Evolutionary conservation across 2,888 invertebrate species (phyloP).

Genomic region (Tryphoninae sp.): DNA sequence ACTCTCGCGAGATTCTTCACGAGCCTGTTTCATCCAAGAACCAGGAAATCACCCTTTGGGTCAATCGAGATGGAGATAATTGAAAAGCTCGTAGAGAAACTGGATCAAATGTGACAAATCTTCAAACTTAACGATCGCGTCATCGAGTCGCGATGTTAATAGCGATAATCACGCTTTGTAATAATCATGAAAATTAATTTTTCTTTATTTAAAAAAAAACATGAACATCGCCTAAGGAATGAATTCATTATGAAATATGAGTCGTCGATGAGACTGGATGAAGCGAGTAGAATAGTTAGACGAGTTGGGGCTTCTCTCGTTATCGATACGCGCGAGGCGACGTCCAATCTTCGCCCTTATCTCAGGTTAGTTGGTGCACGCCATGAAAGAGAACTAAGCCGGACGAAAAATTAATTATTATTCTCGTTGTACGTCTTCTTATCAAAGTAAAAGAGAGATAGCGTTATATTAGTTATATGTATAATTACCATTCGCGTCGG

Average conservation of each 20-base stretch:
- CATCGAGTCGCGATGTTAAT: too few species aligned
- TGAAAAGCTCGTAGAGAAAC: neutral
- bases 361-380: neutral
- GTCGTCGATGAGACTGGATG: conserved; percentile 24
- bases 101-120: neutral
- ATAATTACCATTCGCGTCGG: conserved; percentile 47
- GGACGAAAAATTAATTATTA: conserved; percentile 56
- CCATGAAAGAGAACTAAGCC: neutral
- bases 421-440: conserved; percentile 47
- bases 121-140: too few species aligned
- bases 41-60: neutral
- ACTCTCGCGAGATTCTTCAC: conserved; percentile 27
- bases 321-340: conserved; percentile 53
- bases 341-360: conserved; percentile 53
- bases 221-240: conserved; percentile 27
- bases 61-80: neutral
- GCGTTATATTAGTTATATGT: conserved; percentile 27
- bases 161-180: too few species aligned
- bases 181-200: too few species aligned
- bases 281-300: conserved; percentile 54
- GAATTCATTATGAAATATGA: conserved; percentile 64
- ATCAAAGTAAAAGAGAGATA: conserved; percentile 31
- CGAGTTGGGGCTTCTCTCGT: conserved; percentile 49
- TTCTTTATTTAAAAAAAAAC: too few species aligned
- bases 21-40: neutral